phyloP scores from a whole-genome alignment of 2,888 invertebrate species.

The Odontothrips loti region DNA sequence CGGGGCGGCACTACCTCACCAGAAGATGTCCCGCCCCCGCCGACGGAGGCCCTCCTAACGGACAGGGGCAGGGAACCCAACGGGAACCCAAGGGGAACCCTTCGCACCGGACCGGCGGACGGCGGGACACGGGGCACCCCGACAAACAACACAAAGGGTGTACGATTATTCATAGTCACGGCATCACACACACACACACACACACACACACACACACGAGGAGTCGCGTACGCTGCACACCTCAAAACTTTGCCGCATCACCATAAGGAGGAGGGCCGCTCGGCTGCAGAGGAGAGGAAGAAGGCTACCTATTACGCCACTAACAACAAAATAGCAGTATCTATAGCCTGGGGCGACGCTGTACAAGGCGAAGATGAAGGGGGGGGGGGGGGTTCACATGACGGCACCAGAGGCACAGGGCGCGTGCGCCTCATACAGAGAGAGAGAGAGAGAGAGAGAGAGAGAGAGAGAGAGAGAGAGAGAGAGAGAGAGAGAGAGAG shows the following conservation, averaged over 20 bases:
- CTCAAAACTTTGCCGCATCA: neutral
- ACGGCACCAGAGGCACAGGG: neutral
- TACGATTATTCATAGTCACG: slow-evolving; percentile 25
- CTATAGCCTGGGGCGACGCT: neutral
- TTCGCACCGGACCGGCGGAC: neutral
- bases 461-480: neutral
- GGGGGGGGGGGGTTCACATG: neutral
- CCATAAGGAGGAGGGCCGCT: neutral
- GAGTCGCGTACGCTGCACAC: neutral
- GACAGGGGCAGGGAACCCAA: too few relatives aligned
- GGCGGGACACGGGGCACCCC: neutral
- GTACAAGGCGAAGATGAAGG: neutral
- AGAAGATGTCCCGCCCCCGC: too few relatives aligned
- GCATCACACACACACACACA: slow-evolving; percentile 21
- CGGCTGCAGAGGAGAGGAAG: neutral
- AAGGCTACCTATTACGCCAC: slow-evolving; percentile 24
- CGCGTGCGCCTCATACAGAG: neutral
- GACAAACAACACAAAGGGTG: slow-evolving; percentile 14
- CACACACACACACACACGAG: slow-evolving; percentile 11
- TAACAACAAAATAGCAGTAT: slow-evolving; percentile 25
- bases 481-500: neutral
- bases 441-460: slow-evolving; percentile 3
- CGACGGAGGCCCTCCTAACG: too few relatives aligned
- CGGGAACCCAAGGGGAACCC: neutral
- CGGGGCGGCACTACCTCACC: neutral